These are phyloP conservation scores for Leuciscus idus DNA, from an alignment of 2,113 vertebrate genomes.

Conservation along the genomic window DNA sequence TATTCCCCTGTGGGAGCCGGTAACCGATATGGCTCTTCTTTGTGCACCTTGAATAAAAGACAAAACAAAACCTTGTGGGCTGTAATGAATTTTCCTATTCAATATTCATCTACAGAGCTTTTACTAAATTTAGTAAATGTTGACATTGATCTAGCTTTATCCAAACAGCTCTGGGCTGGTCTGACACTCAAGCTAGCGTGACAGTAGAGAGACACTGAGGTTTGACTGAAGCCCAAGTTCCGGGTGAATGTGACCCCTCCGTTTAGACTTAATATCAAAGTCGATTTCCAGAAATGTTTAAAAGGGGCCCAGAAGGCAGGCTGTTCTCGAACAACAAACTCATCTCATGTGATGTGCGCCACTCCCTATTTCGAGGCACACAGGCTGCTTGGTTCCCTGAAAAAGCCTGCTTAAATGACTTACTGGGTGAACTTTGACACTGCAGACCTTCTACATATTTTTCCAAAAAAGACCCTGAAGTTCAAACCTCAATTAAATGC, in stretches of 20 bases:
- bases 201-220: slow-evolving; percentile 1
- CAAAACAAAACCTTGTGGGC: slow-evolving; percentile 46
- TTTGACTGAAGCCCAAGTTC: slow-evolving; percentile 34
- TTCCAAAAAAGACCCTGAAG: neutral
- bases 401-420: neutral
- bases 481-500: slow-evolving; percentile 5
- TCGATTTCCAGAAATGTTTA: slow-evolving; percentile 36
- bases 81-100: slow-evolving; percentile 47
- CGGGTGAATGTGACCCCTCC: neutral
- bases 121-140: slow-evolving; percentile 41
- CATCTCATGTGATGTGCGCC: slow-evolving; percentile 42
- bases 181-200: neutral
- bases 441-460: neutral
- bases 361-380: neutral
- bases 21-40: slow-evolving; percentile 44
- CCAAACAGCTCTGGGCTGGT: slow-evolving; percentile 36
- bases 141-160: slow-evolving; percentile 35
- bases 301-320: slow-evolving; percentile 35
- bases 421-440: neutral
- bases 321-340: slow-evolving; percentile 28
- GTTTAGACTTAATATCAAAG: slow-evolving; percentile 34
- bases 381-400: neutral
- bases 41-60: slow-evolving; percentile 22
- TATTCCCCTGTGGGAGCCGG: slow-evolving; percentile 41
- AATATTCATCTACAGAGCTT: slow-evolving; percentile 38